These are phyloP conservation scores for Rotaria macrura DNA, from an alignment of 2,888 invertebrate genomes.

Conservation along the genomic window DNA sequence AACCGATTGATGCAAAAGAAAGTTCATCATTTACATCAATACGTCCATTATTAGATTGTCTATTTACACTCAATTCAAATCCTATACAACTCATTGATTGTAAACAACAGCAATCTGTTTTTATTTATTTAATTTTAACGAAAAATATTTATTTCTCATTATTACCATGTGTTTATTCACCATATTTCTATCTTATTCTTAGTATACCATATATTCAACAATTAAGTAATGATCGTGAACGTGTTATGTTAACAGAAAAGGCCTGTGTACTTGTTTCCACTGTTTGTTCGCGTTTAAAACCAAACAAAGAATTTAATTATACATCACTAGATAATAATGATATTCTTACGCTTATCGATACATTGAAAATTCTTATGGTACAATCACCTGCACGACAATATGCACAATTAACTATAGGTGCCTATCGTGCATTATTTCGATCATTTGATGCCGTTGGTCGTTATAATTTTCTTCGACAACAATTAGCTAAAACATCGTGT, in stretches of 20 bases:
- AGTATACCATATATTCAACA: not conserved
- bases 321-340: not conserved
- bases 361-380: not conserved
- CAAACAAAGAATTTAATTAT: not conserved
- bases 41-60: not conserved
- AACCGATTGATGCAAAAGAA: not conserved
- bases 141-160: not conserved
- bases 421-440: not conserved
- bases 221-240: not conserved
- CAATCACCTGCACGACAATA: not conserved
- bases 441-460: not conserved
- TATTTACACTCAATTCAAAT: not conserved
- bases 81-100: not conserved
- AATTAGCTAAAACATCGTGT: not conserved
- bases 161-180: not conserved
- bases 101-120: not conserved
- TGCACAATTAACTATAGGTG: not conserved
- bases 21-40: not conserved
- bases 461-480: not conserved
- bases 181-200: not conserved
- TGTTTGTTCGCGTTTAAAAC: not conserved
- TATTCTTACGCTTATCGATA: not conserved
- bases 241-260: not conserved
- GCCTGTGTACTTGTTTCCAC: not conserved
- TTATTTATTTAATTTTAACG: not conserved